These are phyloP conservation scores for Rousettus madagascariensis DNA, from an alignment of 2,797 vertebrate species.

Conservation along the genomic window DNA sequence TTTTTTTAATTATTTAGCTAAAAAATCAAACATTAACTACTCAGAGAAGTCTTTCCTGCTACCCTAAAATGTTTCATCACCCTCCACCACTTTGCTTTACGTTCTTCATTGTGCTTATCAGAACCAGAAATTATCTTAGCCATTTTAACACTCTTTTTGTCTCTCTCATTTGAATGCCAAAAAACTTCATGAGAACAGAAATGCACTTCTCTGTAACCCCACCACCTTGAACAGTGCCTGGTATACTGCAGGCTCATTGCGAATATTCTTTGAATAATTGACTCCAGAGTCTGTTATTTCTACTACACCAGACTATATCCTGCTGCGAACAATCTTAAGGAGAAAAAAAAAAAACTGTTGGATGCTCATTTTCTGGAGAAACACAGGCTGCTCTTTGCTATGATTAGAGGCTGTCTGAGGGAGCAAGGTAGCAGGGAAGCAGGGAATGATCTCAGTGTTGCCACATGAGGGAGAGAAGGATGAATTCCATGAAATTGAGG, in stretches of 20 bases:
- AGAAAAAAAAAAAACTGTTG: not conserved
- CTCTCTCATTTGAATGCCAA: not conserved
- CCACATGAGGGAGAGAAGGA: not conserved
- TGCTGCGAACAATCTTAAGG: not conserved
- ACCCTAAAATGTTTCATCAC: not conserved
- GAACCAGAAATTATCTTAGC: not conserved
- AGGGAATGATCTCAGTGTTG: not conserved
- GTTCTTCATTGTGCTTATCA: not conserved
- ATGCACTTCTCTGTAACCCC: not conserved
- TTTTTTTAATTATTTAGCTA: not conserved
- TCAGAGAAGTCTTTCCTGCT: not conserved
- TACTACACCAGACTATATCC: not conserved
- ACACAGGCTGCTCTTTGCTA: not conserved
- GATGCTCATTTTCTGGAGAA: not conserved
- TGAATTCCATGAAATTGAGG: not conserved
- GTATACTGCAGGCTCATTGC: not conserved
- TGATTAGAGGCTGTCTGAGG: not conserved
- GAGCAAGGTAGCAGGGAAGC: not conserved
- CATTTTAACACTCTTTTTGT: not conserved
- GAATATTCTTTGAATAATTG: not conserved
- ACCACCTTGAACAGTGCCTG: not conserved
- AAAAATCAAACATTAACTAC: not conserved
- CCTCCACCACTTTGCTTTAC: not conserved
- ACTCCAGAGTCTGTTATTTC: not conserved
- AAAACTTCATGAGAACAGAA: not conserved